Percentiles rank a stretch among this genome's conserved stretches.
Evolutionary conservation across 2,888 invertebrate genomes (phyloP).

Genomic region (Branchinecta sandiegonensis): DNA sequence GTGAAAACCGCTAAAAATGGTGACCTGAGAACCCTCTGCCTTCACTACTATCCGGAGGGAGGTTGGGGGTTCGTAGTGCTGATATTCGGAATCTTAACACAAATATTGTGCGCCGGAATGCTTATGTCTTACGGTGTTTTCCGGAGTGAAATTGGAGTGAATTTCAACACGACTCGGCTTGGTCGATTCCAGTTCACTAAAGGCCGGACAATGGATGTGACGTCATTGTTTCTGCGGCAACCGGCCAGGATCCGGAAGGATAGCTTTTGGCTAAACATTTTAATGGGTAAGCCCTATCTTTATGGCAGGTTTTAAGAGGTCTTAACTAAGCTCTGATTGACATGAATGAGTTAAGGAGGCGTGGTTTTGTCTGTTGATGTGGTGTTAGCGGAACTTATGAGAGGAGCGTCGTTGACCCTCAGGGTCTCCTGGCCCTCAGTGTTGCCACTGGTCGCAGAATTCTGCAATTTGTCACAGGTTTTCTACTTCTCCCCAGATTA

Average conservation of each 20-base stretch:
- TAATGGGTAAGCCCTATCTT: not conserved
- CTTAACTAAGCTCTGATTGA: too few relatives aligned
- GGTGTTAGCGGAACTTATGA: too few relatives aligned
- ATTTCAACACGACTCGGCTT: not conserved
- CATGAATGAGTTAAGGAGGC: too few relatives aligned
- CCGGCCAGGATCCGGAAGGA: not conserved
- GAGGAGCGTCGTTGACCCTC: too few relatives aligned
- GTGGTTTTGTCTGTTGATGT: too few relatives aligned
- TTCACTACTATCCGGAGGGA: constrained; percentile 40
- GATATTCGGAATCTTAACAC: constrained; percentile 52
- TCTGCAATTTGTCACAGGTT: too few relatives aligned
- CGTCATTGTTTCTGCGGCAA: not conserved
- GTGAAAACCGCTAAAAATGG: not conserved
- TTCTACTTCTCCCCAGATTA: too few relatives aligned
- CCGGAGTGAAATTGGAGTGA: not conserved
- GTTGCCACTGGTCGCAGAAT: too few relatives aligned
- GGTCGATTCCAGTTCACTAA: not conserved
- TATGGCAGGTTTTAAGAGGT: too few relatives aligned
- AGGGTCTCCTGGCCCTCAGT: too few relatives aligned
- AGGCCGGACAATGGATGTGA: not conserved
- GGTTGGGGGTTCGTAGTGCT: constrained; percentile 77
- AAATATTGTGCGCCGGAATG: constrained; percentile 57
- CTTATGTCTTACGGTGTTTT: constrained; percentile 44
- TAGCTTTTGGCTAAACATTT: not conserved
- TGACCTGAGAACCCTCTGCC: constrained; percentile 26